Base-by-base conservation (phyloP, 2,113 vertebrate species). In the Percina caprodes region DNA sequence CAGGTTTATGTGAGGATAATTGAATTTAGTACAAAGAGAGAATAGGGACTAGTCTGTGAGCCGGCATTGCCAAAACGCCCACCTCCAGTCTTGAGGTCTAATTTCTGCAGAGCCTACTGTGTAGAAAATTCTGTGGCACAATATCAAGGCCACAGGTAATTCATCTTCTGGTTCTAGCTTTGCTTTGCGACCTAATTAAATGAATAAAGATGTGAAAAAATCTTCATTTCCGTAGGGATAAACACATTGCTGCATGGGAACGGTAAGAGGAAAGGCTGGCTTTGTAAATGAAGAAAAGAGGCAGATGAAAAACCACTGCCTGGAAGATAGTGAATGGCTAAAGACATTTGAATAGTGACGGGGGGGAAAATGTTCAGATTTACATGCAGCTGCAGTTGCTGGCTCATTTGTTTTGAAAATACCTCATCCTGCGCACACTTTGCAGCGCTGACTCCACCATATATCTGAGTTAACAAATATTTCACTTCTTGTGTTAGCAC, bases 351-450 rank as follows among this genome's bases (percentile, higher is more conserved):
- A 89, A 92, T 86, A 69, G 79, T 55, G 68, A 69, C n/a, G n/a
- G 70, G 68, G 48, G 61, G 48, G 45, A 51, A 69, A 79, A 83
- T 74, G 60, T 52, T 83, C 68, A 84, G 88, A 88, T 91, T 91
- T 89, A 88, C 84, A 84, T 89, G 83, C 86, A 86, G 89, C 89
- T 88, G 85, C 88, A 90, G 81, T 86, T 82, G 56, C 89, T 86
- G 91, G 67, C 92, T 93, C 91, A 86, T 93, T 93, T 92, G 88
- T 93, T 92, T 91, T 88, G 71, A 89, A 91, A 89, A 92, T 89
- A 83, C 77, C 89, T 89, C 88, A 88, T 86, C 79, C 75, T 79
- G 66, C 51, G 18, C 88, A 86, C 70, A 82, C 83, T 86, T 86
- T 79, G 71, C 76, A 71, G 74, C 80, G 86, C 84, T 67, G 84